Evolutionary conservation across 2,888 invertebrate species (phyloP).

Genomic region (Ichneumon xanthorius): DNA sequence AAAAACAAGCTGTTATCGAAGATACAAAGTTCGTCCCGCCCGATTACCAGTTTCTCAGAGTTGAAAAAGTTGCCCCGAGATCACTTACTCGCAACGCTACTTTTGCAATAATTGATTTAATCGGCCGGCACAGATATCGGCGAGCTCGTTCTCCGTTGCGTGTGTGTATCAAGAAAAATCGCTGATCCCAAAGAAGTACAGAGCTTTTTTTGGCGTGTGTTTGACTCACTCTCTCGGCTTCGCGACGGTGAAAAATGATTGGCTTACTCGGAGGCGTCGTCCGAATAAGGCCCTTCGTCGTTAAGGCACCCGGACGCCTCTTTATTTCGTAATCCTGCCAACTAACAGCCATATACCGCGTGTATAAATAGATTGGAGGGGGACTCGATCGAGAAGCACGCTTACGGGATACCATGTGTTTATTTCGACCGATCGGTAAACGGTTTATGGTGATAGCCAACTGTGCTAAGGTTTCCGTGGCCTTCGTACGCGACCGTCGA

Average conservation of each 20-base stretch:
- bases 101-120: conserved; percentile 60
- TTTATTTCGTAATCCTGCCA: conserved; percentile 64
- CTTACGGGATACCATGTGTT: conserved; percentile 59
- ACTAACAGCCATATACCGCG: conserved; percentile 42
- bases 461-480: conserved; percentile 72
- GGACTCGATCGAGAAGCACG: conserved; percentile 63
- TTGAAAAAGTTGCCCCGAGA: conserved; percentile 32
- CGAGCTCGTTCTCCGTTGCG: conserved; percentile 1
- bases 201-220: conserved; percentile 61
- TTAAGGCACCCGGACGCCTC: conserved; percentile 59
- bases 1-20: conserved; percentile 59
- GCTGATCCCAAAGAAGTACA: conserved; percentile 62
- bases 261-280: conserved; percentile 54
- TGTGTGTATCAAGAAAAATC: conserved; percentile 53
- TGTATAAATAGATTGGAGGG: conserved; percentile 52
- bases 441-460: conserved; percentile 71
- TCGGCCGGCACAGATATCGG: conserved; percentile 51
- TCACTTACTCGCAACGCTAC: conserved; percentile 19
- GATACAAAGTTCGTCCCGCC: conserved; percentile 58
- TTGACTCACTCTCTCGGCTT: conserved; percentile 61
- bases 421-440: conserved; percentile 50
- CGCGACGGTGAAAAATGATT: conserved; percentile 50
- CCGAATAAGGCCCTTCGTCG: conserved; percentile 68
- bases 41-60: conserved; percentile 43
- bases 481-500: conserved; percentile 59